Base-by-base conservation (phyloP, 1,140 invertebrate species). In the Ceratitis capitata region DNA sequence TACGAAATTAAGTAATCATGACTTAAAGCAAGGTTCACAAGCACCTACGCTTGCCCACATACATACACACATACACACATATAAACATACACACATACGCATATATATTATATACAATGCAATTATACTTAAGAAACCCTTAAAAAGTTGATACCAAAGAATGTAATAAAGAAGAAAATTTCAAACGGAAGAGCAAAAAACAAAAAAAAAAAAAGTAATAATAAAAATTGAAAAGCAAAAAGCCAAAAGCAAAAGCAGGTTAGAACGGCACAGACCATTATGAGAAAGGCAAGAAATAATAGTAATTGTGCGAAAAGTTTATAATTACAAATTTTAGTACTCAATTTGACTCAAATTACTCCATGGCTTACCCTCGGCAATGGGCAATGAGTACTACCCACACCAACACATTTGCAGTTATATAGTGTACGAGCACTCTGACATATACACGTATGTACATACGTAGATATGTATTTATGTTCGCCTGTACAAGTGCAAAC, bases 301-400 rank as follows among this genome's bases (percentile, higher is more conserved):
- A 78, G 69, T 78, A 78, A 78, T 78, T 78, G 69, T 78, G 69
- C 69, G 69, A 78, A 83, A 83, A 83, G 49, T 53, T 83, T 83
- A 53, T 83, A 83, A 83, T 83, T 83, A 83, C 82, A 83, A 83
- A 83, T 51, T 83, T 83, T 83, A 83, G 53, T 53, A 83, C 82
- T 83, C 53, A 83, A 83, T 83, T 83, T 83, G 82, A 83, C 82
- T 53, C 82, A 83, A 83, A 83, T 83, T 83, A 83, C 82, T 83
- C 19, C 42, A 39, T 83, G 47, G 82, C 82, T 53, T 83, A 51
- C 82, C 32, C 42, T 69, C 64, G 64, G 35, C 64, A 69, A 69
- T 69, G 64, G 64, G 35, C 64, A 69, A 69, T 69, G 64, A 69
- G 64, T 39, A 32, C 35, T 69, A 29, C 29, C 29, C 29, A 64